Conservation (phyloP, 2,113 vertebrate species). For the Pica pica region DNA sequence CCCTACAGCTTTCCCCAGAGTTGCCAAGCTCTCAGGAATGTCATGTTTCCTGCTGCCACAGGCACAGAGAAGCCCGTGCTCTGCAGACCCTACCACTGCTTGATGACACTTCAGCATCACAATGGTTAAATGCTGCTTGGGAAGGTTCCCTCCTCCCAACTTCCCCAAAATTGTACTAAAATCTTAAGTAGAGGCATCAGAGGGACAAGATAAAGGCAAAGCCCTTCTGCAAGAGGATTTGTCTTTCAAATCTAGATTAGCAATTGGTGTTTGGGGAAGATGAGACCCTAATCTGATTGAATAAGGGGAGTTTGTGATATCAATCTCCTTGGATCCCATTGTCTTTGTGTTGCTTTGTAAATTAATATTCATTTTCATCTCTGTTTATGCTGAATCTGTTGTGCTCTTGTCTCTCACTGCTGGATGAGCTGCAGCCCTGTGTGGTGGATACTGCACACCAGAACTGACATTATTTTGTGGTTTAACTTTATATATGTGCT, state of each 20-base stretch:
- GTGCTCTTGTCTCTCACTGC: background rate
- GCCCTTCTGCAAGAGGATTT: constrained; percentile 34
- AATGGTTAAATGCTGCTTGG: background rate
- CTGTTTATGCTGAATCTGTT: background rate
- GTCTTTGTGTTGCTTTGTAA: constrained; percentile 55
- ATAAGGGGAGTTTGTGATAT: constrained; percentile 5
- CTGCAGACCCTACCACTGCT: background rate
- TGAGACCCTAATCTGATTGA: constrained; percentile 45
- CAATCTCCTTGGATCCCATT: constrained; percentile 31
- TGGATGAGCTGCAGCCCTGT: background rate
- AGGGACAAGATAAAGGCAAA: constrained; percentile 34
- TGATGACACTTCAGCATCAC: background rate
- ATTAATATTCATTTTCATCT: constrained; percentile 41
- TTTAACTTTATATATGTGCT: background rate
- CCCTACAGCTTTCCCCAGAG: background rate
- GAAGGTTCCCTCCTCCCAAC: background rate
- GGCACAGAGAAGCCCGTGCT: fast-evolving
- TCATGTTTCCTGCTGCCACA: background rate
- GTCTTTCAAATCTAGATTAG: constrained; percentile 46
- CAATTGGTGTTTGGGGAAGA: constrained; percentile 37
- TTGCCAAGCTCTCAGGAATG: background rate
- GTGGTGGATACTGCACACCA: background rate
- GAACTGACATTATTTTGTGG: background rate
- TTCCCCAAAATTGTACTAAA: background rate
- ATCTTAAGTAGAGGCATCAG: constrained; percentile 18